Base-by-base conservation (phyloP, 1,140 invertebrate species). In the Agrypnia vestita region DNA sequence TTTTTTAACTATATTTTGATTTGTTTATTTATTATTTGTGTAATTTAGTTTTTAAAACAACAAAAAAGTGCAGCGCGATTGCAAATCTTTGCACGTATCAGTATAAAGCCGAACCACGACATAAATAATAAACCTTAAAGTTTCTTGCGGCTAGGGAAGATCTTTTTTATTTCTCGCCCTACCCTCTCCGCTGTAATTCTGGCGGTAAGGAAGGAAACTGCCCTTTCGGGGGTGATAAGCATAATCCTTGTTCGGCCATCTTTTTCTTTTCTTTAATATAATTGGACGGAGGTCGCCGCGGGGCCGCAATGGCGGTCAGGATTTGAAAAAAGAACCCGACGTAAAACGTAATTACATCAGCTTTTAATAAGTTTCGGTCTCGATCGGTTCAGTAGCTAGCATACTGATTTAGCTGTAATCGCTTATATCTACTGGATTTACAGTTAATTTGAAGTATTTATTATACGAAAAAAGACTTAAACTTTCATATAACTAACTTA, bases 241-340 rank as follows among this genome's bases (percentile, higher is more conserved):
- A 62, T 64, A 76, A 76, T 76, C 74, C 74, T 15, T 15, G 55
- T 62, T 62, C 74, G 49, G 59, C 56, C 56, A 76, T 64, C 44
- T 76, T 76, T 44, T 47, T 62, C n/a, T 76, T 74, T 74, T 62
- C 56, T 62, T 61, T 61, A 62, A 76, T 76, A 62, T 76, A 64
- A 76, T 76, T 76, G 74, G 74, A 76, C 74, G 13, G 74, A 62
- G 74, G 74, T 62, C 74, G 74, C 59, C 59, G 74, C 56, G 59
- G 74, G 72, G 35, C 43, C 43, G 71, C 43, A 56, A 74, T 74
- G 35, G 71, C 71, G 71, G 69, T 72, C 46, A 72, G 69, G 71
- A 43, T 74, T 74, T 69, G 10, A n/a, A 44, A 43, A 74, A 74
- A 43, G 71, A 71, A 71, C 46, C 51, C 13, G 9, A 56, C 12